Percentiles rank a stretch among this genome's conserved stretches.
phyloP scores from a whole-genome alignment of 2,797 vertebrate genomes.

The Labroides dimidiatus region DNA sequence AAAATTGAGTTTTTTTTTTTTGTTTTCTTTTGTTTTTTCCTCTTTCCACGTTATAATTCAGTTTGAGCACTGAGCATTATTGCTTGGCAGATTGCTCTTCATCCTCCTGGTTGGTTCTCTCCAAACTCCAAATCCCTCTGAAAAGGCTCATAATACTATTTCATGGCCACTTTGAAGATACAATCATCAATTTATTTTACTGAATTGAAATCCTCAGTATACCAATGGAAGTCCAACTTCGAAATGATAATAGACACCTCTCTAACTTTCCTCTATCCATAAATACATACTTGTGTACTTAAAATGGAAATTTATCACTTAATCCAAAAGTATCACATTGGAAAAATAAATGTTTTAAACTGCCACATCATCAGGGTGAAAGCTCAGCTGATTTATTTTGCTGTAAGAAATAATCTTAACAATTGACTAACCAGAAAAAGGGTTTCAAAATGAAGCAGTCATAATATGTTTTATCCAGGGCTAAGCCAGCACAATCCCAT shows the following conservation, averaged over 20 bases:
- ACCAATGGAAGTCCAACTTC: background rate
- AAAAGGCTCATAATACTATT: background rate
- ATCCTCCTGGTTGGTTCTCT: background rate
- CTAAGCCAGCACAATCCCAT: background rate
- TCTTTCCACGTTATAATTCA: background rate
- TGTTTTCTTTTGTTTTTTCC: background rate
- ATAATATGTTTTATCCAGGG: background rate
- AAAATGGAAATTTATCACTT: background rate
- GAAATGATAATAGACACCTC: background rate
- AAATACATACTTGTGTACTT: background rate
- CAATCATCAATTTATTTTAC: constrained; percentile 10
- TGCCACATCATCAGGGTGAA: background rate
- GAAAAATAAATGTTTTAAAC: background rate
- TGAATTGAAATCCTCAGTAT: background rate
- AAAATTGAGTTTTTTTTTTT: background rate
- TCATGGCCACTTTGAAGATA: background rate
- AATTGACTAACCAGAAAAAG: too few species aligned
- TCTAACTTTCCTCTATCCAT: background rate
- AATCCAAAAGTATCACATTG: background rate
- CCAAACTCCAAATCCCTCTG: background rate
- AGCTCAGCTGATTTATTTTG: background rate
- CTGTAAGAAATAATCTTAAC: background rate
- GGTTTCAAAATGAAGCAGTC: too few species aligned
- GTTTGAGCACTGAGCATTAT: constrained; percentile 1
- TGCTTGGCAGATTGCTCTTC: background rate